A percentile compares a stretch with the other conserved stretches of the same genome.
Evolutionary conservation across 1,140 invertebrate species (phyloP).

Genomic region (Nilaparvata lugens): DNA sequence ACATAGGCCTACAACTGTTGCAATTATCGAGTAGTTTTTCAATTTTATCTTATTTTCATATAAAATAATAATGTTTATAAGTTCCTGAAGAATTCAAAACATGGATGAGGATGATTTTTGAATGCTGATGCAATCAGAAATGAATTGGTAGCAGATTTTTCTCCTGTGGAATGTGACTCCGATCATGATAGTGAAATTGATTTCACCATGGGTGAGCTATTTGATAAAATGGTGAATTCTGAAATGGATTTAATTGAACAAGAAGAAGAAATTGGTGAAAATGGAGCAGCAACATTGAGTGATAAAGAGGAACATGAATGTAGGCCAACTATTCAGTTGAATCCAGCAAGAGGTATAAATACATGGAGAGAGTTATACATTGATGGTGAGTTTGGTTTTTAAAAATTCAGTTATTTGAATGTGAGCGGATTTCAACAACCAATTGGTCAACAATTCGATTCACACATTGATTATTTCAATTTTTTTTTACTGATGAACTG

Average conservation of each 20-base stretch:
- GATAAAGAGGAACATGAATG: not conserved
- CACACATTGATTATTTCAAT: not conserved
- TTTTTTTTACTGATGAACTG: not conserved
- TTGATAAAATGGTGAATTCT: not conserved
- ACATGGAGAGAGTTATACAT: not conserved
- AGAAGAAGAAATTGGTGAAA: not conserved
- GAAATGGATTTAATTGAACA: not conserved
- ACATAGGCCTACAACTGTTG: too few relatives aligned
- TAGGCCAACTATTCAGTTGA: not conserved
- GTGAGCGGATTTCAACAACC: not conserved
- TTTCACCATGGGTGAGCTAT: not conserved
- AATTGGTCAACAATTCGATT: not conserved
- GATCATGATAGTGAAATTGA: not conserved
- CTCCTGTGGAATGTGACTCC: not conserved
- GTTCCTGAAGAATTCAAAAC: too few relatives aligned
- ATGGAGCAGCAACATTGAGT: not conserved
- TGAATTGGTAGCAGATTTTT: not conserved
- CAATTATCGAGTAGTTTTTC: too few relatives aligned
- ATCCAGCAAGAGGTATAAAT: not conserved
- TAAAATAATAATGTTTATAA: too few relatives aligned
- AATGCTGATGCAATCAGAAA: not conserved
- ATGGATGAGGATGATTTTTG: too few relatives aligned
- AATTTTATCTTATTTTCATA: too few relatives aligned
- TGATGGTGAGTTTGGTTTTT: not conserved
- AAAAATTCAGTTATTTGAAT: not conserved